Evolutionary conservation across 2,888 invertebrate genomes (phyloP).

Genomic region (Salticus scenicus): DNA sequence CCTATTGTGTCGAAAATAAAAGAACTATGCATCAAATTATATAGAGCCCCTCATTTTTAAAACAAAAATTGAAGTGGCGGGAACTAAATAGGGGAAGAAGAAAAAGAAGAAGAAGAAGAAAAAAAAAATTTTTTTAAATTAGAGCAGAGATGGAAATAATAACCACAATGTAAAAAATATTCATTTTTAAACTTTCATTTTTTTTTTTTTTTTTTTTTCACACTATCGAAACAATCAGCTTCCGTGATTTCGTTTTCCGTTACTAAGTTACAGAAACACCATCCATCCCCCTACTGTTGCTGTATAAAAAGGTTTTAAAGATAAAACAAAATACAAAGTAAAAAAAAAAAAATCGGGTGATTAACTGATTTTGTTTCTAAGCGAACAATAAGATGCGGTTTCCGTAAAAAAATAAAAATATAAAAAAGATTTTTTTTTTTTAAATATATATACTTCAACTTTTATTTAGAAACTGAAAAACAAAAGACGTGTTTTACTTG

Average conservation of each 20-base stretch:
- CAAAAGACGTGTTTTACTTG: neutral
- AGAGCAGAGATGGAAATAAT: conserved; percentile 5
- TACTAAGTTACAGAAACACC: neutral
- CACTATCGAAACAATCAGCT: conserved; percentile 61
- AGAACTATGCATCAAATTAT: conserved; percentile 61
- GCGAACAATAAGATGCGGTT: neutral
- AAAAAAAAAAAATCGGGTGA: conserved; percentile 43
- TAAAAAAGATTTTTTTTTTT: neutral
- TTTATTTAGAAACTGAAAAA: neutral
- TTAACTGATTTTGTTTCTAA: conserved; percentile 40
- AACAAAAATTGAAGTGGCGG: conserved; percentile 61
- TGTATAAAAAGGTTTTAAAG: conserved; percentile 6
- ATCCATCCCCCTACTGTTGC: neutral
- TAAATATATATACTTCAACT: neutral
- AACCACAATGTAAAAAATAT: conserved; percentile 1
- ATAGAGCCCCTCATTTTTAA: conserved; percentile 40
- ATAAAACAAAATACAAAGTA: conserved; percentile 34
- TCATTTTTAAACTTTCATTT: conserved; percentile 3
- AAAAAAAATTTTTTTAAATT: conserved; percentile 24
- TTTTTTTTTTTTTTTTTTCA: conserved; percentile 11
- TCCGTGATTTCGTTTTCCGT: conserved; percentile 32
- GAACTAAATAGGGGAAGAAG: neutral
- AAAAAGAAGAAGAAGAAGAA: too few relatives aligned
- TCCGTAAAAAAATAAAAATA: neutral
- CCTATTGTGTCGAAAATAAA: conserved; percentile 42